Base-by-base conservation (phyloP, 2,888 invertebrate genomes). In the Amorpha juglandis region DNA sequence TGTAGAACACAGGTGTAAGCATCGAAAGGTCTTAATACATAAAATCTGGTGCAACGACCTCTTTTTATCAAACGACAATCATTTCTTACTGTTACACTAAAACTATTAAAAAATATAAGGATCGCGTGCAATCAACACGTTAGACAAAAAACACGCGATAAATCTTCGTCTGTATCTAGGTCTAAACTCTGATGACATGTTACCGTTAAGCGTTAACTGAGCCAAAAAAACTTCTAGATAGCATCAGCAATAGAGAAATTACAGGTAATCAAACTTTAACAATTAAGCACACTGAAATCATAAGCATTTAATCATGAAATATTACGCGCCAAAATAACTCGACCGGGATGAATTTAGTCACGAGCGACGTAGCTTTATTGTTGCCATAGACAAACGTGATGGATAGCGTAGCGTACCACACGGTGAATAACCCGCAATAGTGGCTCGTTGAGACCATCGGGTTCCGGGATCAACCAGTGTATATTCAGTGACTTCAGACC, bases 41-140 rank as follows among this genome's bases (percentile, higher is more conserved):
- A 27, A 27, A 27, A 27, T 27, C 27, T 4, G 27, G 27, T 27
- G 4, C 27, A 27, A 27, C 27, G 27, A 27, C 27, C 27, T 27
- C 27, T 27, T 27, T 27, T 27, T 27, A 3, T 27, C 27, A 27
- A 27, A 38, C 38, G 1, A 38, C 45, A 14, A 14, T 9, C 1
- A 19, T 19, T 8, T 19, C 3, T 16, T 48, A 48, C 48, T 8
- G 48, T 48, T 48, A 48, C 19, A 21, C 0, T 19, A 19, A 50
- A 8, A 19, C 9, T 50, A 50, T 50, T 50, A 12, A 58, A 9
- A 58, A 38, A 16, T 19, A 1, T 50, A 12, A 16, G 0, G 38
- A 58, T 58, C 12, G 58, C 58, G 58, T 58, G 58, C 58, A 42
- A 35, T 58, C 58, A 11, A 6, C 12, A 38, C 12, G 19, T 58